Base-by-base conservation (phyloP, 2,888 invertebrate species). In the Pollenia griseotomentosa region DNA sequence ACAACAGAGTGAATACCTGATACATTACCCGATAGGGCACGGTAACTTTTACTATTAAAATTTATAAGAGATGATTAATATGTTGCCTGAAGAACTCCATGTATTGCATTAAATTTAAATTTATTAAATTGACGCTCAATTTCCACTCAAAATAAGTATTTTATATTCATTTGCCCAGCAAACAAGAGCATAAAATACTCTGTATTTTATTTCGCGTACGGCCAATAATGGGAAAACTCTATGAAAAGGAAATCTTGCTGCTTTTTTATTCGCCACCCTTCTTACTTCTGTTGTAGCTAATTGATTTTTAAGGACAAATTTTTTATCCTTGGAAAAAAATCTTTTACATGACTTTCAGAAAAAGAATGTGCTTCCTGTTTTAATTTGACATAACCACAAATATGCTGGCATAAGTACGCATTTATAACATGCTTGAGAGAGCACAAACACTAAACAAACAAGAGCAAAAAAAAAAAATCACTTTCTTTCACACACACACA, bases 331-430 rank as follows among this genome's bases (percentile, higher is more conserved):
- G 8, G 10, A 19, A 19, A 19, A 73, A 77, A 65, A 65, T 59
- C 48, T 68, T 46, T 11, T 10, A 55, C 66, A 68, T 48, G 51
- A 78, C 48, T 57, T 40, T 57, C 33, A 33, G 48, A 40, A 8
- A 16, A 63, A 68, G 40, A 68, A 68, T 51, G 16, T 51, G 61
- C 40, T 78, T 78, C 48, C 57, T 61, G 33, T 53, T 77, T 75
- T 65, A 53, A 8, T 23, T 23, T 12, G 46, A 14, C 44, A 57
- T 19, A 73, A n/a, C 23, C 48, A 51, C 73, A 74, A 61, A 23
- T 19, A 42, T 40, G 19, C 40, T 11, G 23, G 42, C 57, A 80
- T 53, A 70, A 79, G 51, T 33, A 33, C 33, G 33, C 33, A 33
- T 33, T 33, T 33, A 33, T 33, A 33, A 80, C 61, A 53, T 44